phyloP scores from a whole-genome alignment of 2,113 vertebrate species.

The Ptychochromis oligacanthus region DNA sequence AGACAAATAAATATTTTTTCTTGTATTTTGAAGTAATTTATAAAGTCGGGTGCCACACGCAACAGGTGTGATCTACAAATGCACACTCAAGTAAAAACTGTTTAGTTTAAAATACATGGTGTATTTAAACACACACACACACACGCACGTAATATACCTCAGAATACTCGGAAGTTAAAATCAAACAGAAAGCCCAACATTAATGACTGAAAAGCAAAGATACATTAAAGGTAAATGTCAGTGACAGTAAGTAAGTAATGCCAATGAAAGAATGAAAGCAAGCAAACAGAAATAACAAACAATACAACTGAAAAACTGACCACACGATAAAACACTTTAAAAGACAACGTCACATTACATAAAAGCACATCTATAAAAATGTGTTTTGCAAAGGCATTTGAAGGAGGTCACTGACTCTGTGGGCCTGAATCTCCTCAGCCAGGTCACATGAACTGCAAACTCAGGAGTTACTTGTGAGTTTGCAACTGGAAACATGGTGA shows the following conservation, averaged over 20 bases:
- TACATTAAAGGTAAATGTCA: not conserved
- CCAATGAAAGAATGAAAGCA: not conserved
- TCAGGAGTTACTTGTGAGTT: not conserved
- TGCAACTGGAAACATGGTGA: not conserved
- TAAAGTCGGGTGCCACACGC: no score
- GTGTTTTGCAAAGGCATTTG: not conserved
- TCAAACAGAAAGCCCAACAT: no score
- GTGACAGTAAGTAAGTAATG: not conserved
- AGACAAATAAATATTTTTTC: no score
- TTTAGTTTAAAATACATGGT: no score
- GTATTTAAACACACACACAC: no score
- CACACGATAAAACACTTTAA: not conserved
- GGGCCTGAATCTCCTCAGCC: not conserved
- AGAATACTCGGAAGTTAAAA: no score
- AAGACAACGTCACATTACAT: not conserved
- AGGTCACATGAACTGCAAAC: not conserved
- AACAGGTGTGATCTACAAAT: no score
- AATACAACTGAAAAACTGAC: not conserved
- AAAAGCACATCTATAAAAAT: not conserved
- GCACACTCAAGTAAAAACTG: no score
- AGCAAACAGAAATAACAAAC: not conserved
- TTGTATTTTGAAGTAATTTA: no score
- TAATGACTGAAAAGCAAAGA: not conserved
- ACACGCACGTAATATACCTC: no score
- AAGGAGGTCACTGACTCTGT: not conserved